These are phyloP conservation scores for Pseudopipra pipra DNA, from an alignment of 2,113 vertebrate species.

Conservation along the genomic window DNA sequence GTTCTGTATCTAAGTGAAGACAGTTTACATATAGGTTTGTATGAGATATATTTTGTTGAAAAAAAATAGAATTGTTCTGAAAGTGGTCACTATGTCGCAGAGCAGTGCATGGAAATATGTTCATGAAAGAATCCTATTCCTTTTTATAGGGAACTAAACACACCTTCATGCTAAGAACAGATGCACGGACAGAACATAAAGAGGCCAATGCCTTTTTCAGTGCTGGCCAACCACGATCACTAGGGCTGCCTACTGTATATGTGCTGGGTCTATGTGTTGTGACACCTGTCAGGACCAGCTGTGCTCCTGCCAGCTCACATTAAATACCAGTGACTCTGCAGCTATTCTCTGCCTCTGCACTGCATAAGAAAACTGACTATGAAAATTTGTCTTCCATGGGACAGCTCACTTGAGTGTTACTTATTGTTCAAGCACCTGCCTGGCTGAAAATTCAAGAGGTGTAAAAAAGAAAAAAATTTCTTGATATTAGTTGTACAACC, in stretches of 20 bases:
- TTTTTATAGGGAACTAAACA: background rate
- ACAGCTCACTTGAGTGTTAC: background rate
- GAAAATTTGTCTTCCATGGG: background rate
- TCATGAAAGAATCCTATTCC: background rate
- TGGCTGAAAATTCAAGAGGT: conserved; percentile 1
- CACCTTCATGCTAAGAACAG: background rate
- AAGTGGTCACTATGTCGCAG: background rate
- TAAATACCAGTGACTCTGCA: background rate
- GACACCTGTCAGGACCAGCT: background rate
- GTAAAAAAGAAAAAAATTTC: conserved; percentile 16
- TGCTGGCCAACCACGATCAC: background rate
- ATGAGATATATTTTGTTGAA: background rate
- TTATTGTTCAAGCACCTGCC: background rate
- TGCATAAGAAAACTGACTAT: background rate
- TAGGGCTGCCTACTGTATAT: background rate
- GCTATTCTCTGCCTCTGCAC: background rate
- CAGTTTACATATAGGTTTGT: background rate
- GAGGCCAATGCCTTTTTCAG: background rate
- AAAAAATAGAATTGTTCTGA: background rate
- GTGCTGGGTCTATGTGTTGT: background rate
- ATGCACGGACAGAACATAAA: background rate
- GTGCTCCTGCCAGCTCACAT: background rate
- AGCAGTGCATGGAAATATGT: background rate
- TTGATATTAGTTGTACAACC: background rate
- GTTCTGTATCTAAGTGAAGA: background rate